Percentiles rank a stretch among this genome's conserved stretches.
These are phyloP conservation scores for Dendrophyllia cribrosa DNA, from an alignment of 64 coral and sea anemone species.

Conservation along the genomic window DNA sequence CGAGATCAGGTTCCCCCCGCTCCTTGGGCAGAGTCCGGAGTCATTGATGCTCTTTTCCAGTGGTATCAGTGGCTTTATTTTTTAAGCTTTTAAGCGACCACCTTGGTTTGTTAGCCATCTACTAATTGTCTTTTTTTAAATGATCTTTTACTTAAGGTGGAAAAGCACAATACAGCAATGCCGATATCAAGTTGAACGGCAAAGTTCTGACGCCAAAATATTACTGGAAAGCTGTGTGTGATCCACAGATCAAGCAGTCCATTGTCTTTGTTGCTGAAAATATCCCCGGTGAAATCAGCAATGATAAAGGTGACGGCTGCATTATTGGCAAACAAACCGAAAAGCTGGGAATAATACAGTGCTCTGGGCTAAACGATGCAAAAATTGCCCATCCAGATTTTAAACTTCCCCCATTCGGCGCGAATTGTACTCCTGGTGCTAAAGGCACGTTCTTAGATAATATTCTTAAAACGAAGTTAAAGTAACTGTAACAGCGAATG, in stretches of 20 bases:
- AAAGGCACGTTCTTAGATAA: neutral
- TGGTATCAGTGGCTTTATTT: too few species aligned
- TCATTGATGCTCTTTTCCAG: too few species aligned
- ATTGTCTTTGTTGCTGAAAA: conserved; percentile 12
- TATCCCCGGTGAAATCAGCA: neutral
- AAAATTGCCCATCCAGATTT: neutral
- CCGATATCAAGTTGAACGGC: neutral
- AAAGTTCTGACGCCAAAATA: neutral
- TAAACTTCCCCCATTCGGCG: neutral
- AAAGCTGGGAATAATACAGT: neutral
- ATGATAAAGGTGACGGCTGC: neutral
- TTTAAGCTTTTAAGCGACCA: too few species aligned
- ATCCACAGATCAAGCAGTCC: neutral
- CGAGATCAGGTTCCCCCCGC: too few species aligned
- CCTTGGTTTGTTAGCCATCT: too few species aligned
- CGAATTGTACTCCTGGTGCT: neutral
- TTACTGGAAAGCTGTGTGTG: conserved; percentile 22
- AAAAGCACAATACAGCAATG: neutral
- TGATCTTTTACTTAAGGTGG: neutral
- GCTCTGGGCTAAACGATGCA: neutral
- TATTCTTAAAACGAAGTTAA: neutral
- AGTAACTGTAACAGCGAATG: neutral
- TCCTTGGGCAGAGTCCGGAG: too few species aligned
- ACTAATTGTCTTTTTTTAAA: too few species aligned
- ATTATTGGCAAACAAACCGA: neutral